Evolutionary conservation across 1,140 invertebrate species (phyloP).

Genomic region (Kradibia gibbosae): DNA sequence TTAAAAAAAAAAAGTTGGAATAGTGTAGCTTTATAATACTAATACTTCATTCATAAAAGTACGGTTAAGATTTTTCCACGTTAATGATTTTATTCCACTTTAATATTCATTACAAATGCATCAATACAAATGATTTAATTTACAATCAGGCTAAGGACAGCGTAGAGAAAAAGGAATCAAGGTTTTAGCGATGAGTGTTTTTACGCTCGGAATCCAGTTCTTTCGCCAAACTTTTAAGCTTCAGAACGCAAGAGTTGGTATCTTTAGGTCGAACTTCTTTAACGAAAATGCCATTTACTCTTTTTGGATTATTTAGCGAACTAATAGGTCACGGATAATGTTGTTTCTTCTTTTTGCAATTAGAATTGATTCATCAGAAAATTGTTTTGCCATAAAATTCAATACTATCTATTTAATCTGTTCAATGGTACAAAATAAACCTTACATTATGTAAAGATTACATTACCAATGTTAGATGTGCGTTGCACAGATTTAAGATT

Average conservation of each 20-base stretch:
- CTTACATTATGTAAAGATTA: not conserved
- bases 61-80: not conserved
- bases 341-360: constrained; percentile 4
- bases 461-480: no score
- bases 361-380: constrained; percentile 23
- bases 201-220: constrained; percentile 26
- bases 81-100: constrained; percentile 13
- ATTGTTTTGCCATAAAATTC: not conserved
- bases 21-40: no score
- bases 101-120: constrained; percentile 45
- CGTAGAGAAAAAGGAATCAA: constrained; percentile 42
- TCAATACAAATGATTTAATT: constrained; percentile 45
- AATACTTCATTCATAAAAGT: not conserved
- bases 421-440: not conserved
- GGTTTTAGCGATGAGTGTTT: constrained; percentile 33
- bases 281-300: constrained; percentile 19
- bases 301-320: not conserved
- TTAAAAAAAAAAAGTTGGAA: no score
- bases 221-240: constrained; percentile 31
- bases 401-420: not conserved
- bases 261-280: not conserved
- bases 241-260: not conserved
- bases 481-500: no score
- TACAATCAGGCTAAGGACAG: constrained; percentile 49
- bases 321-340: not conserved